These are phyloP conservation scores for Limnephilus auricula DNA, from an alignment of 2,888 invertebrate genomes.

Conservation along the genomic window DNA sequence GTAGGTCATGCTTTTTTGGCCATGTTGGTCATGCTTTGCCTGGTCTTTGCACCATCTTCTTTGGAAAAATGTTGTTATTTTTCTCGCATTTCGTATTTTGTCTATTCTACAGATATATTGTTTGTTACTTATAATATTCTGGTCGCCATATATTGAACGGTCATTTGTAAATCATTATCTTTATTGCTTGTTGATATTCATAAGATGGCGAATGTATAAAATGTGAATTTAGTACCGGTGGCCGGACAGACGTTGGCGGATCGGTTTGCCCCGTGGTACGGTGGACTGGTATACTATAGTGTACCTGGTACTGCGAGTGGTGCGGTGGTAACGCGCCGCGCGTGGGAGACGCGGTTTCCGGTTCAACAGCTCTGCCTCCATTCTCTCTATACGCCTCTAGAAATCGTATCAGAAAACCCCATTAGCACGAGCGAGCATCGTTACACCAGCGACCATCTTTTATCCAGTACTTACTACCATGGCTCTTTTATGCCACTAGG, in stretches of 20 bases:
- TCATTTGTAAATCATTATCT: background rate
- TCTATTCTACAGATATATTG: background rate
- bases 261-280: background rate
- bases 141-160: background rate
- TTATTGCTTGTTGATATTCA: background rate
- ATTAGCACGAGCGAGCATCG: conserved; percentile 42
- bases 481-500: background rate
- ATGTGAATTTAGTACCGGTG: conserved; percentile 25
- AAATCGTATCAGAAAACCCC: conserved; percentile 47
- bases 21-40: too few species aligned
- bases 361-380: conserved; percentile 51
- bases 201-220: background rate
- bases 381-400: conserved; percentile 39
- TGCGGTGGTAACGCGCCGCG: conserved; percentile 3
- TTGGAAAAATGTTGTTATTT: background rate
- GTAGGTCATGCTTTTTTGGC: too few species aligned
- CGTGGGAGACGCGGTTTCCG: conserved; percentile 55
- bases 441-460: conserved; percentile 31
- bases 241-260: conserved; percentile 41
- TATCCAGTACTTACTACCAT: background rate
- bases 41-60: background rate
- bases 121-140: background rate
- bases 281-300: background rate
- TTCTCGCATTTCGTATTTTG: background rate
- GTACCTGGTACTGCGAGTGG: background rate